Percentiles rank a stretch among this genome's conserved stretches.
phyloP scores from a whole-genome alignment of 2,888 invertebrate species.

The Drosophila helvetica region DNA sequence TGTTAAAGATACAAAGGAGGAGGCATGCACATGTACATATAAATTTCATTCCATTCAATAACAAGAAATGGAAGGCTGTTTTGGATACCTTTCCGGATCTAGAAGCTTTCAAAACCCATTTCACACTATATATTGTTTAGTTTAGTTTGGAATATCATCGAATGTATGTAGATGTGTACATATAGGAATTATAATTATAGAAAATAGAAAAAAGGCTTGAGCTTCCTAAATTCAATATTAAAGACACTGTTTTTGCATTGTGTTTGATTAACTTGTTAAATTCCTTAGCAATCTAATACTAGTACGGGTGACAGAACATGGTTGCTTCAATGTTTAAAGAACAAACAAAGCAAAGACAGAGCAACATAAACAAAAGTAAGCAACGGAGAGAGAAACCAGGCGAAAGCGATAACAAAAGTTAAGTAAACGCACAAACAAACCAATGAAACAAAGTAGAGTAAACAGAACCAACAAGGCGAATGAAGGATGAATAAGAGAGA shows the following conservation, averaged over 20 bases:
- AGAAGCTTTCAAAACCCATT: too few species aligned
- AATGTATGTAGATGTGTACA: too few species aligned
- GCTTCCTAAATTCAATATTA: too few species aligned
- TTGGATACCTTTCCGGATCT: too few species aligned
- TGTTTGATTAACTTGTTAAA: background rate
- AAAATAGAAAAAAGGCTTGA: too few species aligned
- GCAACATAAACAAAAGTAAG: conserved; percentile 2
- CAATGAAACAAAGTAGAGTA: conserved; percentile 21
- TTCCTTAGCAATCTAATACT: background rate
- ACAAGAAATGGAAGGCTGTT: too few species aligned
- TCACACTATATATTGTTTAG: too few species aligned
- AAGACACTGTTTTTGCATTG: background rate
- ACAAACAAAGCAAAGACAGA: conserved; percentile 16
- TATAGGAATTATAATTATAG: too few species aligned
- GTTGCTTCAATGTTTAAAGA: conserved; percentile 19
- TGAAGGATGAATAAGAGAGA: background rate
- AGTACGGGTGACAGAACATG: background rate
- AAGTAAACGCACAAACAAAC: conserved; percentile 47
- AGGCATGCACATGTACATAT: background rate
- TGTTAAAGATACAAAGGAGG: conserved; percentile 4
- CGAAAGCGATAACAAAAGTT: conserved; percentile 37
- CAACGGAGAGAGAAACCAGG: conserved; percentile 25
- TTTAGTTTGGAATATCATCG: too few species aligned
- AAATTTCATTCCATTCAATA: too few species aligned
- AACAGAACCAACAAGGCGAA: conserved; percentile 22